Evolutionary conservation across 2,888 invertebrate genomes (phyloP).

Genomic region (Euplagia quadripunctaria): DNA sequence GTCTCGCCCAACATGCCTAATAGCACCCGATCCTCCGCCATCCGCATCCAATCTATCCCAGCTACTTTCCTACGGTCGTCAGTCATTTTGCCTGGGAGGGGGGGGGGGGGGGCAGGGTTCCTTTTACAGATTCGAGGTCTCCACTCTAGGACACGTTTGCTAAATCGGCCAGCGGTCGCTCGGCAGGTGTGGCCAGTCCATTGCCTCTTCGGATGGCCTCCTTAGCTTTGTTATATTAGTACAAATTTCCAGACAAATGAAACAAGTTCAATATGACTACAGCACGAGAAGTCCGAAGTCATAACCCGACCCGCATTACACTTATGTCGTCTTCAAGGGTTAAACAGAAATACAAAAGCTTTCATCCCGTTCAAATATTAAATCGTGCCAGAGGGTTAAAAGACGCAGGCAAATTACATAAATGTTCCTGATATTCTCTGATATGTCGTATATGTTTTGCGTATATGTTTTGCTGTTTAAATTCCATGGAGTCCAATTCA

Average conservation of each 20-base stretch:
- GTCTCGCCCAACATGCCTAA: too few relatives aligned
- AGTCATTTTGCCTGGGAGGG: too few relatives aligned
- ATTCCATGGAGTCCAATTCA: background rate
- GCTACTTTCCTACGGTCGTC: too few relatives aligned
- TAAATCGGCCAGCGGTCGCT: too few relatives aligned
- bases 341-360: constrained; percentile 21
- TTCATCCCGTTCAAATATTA: constrained; percentile 50
- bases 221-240: background rate
- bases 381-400: constrained; percentile 27
- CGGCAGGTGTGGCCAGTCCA: too few relatives aligned
- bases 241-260: background rate
- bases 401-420: constrained; percentile 2
- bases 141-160: too few relatives aligned
- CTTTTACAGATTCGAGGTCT: too few relatives aligned
- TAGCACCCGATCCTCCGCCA: too few relatives aligned
- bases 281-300: background rate
- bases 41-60: too few relatives aligned
- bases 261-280: background rate
- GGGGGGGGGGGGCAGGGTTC: too few relatives aligned
- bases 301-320: background rate
- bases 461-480: background rate
- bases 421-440: background rate
- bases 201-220: too few relatives aligned
- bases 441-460: background rate
- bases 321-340: background rate